phyloP scores from a whole-genome alignment of 2,888 invertebrate genomes.

The Xylocampa areola region DNA sequence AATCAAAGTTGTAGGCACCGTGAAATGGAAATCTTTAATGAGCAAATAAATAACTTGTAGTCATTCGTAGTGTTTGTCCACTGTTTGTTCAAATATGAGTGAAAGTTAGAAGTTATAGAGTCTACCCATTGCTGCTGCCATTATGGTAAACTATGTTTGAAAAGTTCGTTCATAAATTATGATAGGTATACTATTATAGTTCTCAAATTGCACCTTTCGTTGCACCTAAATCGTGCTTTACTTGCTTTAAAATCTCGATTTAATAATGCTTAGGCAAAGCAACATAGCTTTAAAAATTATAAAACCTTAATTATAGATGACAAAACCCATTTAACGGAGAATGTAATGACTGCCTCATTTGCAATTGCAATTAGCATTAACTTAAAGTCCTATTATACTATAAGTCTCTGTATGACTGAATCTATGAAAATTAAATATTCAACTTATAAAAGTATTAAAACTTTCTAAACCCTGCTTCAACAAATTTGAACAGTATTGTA shows the following conservation, averaged over 20 bases:
- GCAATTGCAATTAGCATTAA: too few species aligned
- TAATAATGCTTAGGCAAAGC: neutral
- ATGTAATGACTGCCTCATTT: conserved; percentile 10
- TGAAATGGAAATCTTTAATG: conserved; percentile 25
- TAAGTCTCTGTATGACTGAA: too few species aligned
- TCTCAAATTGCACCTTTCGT: too few species aligned
- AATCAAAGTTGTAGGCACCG: conserved; percentile 4
- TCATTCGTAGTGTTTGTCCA: too few species aligned
- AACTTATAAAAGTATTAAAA: conserved; percentile 1
- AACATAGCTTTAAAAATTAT: neutral
- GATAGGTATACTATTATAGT: too few species aligned
- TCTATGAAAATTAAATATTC: too few species aligned
- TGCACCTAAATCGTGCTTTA: conserved; percentile 9
- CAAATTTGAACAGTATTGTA: neutral
- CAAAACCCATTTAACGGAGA: neutral
- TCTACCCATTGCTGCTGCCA: conserved; percentile 42
- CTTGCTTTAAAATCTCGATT: neutral
- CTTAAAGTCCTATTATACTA: too few species aligned
- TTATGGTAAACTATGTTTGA: conserved; percentile 52
- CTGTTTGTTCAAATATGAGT: conserved; percentile 50
- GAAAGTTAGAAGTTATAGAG: conserved; percentile 62
- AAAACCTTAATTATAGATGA: neutral
- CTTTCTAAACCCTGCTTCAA: conserved; percentile 33
- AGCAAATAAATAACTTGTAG: conserved; percentile 11
- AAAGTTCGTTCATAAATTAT: conserved; percentile 49